Evolutionary conservation across 2,888 invertebrate species (phyloP), one percentile per base, ranked within the genome.

Genomic region (Tenthredo amoena): DNA sequence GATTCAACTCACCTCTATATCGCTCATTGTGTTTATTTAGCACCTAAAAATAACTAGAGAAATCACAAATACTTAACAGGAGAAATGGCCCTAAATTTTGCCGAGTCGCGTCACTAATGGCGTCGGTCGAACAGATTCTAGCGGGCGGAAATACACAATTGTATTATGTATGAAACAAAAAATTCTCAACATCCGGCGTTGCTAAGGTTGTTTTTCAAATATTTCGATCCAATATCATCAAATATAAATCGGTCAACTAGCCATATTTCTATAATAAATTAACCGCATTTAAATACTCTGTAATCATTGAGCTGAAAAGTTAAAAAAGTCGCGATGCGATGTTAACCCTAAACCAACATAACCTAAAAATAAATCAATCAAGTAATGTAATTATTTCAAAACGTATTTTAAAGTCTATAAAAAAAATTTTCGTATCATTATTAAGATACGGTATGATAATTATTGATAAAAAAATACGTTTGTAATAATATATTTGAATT

Each of bases 181-280:
- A 86, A 82, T 86, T 74, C 58, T 72, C 87, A 90, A 91, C 90
- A 91, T 91, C 90, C 91, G 90, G 89, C 87, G 91, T 91, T 91
- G 90, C 90, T 88, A 89, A 26, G 89, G 91, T n/a, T 55, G n/a
- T 74, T 37, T 37, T 62, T 43, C 72, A 43, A 71, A 43, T 74
- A 74, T 68, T 68, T 68, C 43, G n/a, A 43, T 74, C 21, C 26
- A 74, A 21, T 21, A 21, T 21, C 9, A n/a, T 12, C 1, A 21
- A 43, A 12, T 43, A 10, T 10, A n/a, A 26, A 21, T 21, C 40
- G 0, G 21, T 74, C 21, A 10, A 21, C 21, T 31, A n/a, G n/a
- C 18, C n/a, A 6, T 6, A 40, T 5, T 37, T 72, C 10, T 34
- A 68, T 18, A 68, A 68, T 34, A 34, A 68, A 68, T 34, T 68